Percentiles rank a stretch among this genome's conserved stretches.
Evolutionary conservation across 1,140 invertebrate genomes (phyloP).

Genomic region (Euwallacea fornicatus): DNA sequence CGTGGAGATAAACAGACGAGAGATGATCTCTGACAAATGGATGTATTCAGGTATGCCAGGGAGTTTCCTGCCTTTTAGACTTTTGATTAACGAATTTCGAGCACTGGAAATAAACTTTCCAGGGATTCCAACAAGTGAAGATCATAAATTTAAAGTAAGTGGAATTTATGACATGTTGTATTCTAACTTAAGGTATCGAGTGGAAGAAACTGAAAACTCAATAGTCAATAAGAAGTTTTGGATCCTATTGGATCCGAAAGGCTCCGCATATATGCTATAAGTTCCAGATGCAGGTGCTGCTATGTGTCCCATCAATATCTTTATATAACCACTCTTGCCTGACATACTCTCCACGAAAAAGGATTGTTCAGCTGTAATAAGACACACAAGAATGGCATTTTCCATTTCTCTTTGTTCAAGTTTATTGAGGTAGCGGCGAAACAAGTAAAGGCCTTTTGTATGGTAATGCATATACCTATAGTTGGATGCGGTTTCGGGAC

Average conservation of each 20-base stretch:
- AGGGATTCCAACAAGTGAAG: background rate
- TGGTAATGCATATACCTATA: background rate
- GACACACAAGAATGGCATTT: background rate
- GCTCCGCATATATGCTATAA: background rate
- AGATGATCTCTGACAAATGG: conserved; percentile 28
- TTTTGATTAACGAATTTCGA: conserved; percentile 34
- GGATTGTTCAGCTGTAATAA: background rate
- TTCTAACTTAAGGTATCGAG: too few species aligned
- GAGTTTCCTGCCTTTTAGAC: conserved; percentile 13
- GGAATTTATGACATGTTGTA: too few species aligned
- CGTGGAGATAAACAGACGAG: conserved; percentile 21
- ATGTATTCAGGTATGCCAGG: conserved; percentile 27
- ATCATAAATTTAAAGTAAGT: background rate
- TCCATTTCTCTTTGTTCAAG: background rate
- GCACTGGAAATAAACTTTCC: background rate
- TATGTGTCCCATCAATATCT: conserved; percentile 1
- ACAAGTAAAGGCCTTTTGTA: background rate
- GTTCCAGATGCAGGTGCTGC: background rate
- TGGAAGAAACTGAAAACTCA: too few species aligned
- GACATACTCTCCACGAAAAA: background rate
- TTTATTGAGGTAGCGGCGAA: background rate
- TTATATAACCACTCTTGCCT: conserved; percentile 1
- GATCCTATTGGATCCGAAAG: background rate
- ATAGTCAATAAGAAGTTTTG: background rate
- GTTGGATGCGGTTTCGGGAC: too few species aligned